Percentiles rank a stretch among this genome's conserved stretches.
These are phyloP conservation scores for Nymphalis c-album DNA, from an alignment of 2,888 invertebrate species.

Conservation along the genomic window DNA sequence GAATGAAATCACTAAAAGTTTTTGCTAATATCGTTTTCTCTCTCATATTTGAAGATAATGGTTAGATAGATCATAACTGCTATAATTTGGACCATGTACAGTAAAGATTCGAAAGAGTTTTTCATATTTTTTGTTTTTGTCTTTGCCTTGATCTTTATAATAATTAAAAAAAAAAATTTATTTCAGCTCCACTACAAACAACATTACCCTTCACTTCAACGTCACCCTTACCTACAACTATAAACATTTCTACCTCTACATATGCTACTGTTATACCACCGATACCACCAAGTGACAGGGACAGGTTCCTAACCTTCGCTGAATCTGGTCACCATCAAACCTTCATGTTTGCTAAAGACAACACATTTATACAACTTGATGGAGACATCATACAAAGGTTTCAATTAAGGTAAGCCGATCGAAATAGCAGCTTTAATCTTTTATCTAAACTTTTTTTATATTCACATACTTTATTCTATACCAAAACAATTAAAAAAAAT, in stretches of 20 bases:
- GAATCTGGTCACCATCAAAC: constrained; percentile 92
- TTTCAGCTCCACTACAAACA: constrained; percentile 66
- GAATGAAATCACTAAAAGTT: neutral
- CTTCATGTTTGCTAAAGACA: constrained; percentile 95
- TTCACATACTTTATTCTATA: no score
- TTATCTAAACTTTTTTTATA: neutral
- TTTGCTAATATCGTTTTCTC: no score
- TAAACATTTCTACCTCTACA: constrained; percentile 69
- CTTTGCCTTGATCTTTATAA: no score
- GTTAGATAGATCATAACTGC: neutral
- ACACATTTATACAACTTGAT: constrained; percentile 94
- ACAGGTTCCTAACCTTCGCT: constrained; percentile 90
- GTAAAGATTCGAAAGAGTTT: no score
- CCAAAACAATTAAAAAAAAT: neutral
- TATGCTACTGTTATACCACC: constrained; percentile 80
- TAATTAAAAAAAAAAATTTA: neutral
- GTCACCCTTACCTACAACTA: constrained; percentile 62
- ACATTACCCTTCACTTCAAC: constrained; percentile 58
- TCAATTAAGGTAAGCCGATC: constrained; percentile 87
- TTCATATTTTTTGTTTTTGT: no score
- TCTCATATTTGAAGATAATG: no score
- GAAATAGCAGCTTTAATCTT: neutral
- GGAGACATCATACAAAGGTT: constrained; percentile 95
- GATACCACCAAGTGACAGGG: constrained; percentile 87
- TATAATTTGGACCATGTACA: neutral